Percentiles rank a stretch among this genome's conserved stretches.
Conservation (phyloP, 2,888 invertebrate genomes). For the Hipparchia semele region DNA sequence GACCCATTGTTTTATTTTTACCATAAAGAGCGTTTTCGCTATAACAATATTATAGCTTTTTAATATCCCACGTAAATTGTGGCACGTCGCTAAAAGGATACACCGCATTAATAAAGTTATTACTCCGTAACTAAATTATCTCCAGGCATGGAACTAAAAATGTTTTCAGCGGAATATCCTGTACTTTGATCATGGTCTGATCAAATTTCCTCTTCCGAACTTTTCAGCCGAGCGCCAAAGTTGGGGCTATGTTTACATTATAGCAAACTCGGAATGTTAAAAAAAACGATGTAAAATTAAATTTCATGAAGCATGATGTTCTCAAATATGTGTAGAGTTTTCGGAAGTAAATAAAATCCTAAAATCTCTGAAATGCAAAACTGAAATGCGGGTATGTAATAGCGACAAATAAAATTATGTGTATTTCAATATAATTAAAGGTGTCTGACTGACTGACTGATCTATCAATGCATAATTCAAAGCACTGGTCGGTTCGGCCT, state of each 20-base stretch:
- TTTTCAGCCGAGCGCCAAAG: slow-evolving; percentile 50
- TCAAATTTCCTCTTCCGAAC: slow-evolving; percentile 63
- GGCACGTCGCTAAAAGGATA: slow-evolving; percentile 15
- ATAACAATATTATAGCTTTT: not conserved
- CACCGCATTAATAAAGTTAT: slow-evolving; percentile 29
- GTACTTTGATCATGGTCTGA: slow-evolving; percentile 61
- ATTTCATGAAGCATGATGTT: slow-evolving; percentile 5
- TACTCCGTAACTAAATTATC: slow-evolving; percentile 34
- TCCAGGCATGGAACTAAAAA: slow-evolving; percentile 37
- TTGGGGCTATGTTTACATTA: slow-evolving; percentile 45
- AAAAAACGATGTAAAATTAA: slow-evolving; percentile 27
- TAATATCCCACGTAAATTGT: slow-evolving; percentile 12
- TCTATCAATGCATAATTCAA: too few relatives aligned
- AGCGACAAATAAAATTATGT: too few relatives aligned
- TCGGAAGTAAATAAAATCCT: not conserved
- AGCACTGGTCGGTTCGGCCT: too few relatives aligned
- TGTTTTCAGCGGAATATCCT: slow-evolving; percentile 45
- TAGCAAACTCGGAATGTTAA: slow-evolving; percentile 38
- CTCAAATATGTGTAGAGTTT: not conserved
- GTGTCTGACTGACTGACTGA: too few relatives aligned
- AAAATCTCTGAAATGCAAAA: not conserved
- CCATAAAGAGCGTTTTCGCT: slow-evolving; percentile 10
- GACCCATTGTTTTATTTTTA: not conserved
- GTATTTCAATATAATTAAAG: too few relatives aligned
- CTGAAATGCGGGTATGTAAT: not conserved